Base-by-base conservation (phyloP, 2,113 vertebrate species). In the Podarcis cretensis region DNA sequence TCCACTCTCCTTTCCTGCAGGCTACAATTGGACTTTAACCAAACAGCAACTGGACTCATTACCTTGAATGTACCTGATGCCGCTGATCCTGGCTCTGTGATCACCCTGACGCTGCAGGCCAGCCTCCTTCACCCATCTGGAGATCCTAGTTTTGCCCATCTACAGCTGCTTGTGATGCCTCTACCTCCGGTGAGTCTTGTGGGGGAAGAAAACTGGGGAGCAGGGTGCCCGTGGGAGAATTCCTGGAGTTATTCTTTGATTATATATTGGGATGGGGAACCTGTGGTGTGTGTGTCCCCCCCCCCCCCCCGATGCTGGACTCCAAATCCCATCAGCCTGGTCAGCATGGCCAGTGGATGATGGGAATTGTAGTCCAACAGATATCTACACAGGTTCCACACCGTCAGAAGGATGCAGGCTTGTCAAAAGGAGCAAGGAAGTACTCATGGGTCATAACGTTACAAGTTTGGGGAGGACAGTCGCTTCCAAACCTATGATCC, bases 61-160 rank as follows among this genome's bases (percentile, higher is more conserved):
- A 93, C 95, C 89, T 86, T 98, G 89, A 89, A 93, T 59, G 94
- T 97, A 12, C 97, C 98, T 0, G 89, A 90, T 2, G 91, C 91
- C 3, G 96, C 96, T 3, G 68, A 89, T 54, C 92, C 94, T 0
- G 96, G 97, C 57, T 94, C 90, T 0, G 91, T 96, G 3, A 96
- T 98, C 81, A 96, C 91, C 1, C 95, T 98, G 40, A 97, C 96
- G 0, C 96, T 98, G 77, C 96, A 95, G 1, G 96, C 97, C 4
- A 87, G 81, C 16, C 89, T 86, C 20, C 81, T 89, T 21, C 85
- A 97, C 88, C 94, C 94, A 0, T 84, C 89, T 5, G 78, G 93
- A 8, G 96, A 96, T 13, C 90, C 95, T 48, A 97, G 96, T 87
- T 97, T 97, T 23, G 97, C 97, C n/a, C 97, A 98, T 89, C 92